A percentile compares a stretch with the other conserved stretches of the same genome.
Evolutionary conservation across 1,140 invertebrate species (phyloP).

Genomic region (Sesamia nonagrioides): DNA sequence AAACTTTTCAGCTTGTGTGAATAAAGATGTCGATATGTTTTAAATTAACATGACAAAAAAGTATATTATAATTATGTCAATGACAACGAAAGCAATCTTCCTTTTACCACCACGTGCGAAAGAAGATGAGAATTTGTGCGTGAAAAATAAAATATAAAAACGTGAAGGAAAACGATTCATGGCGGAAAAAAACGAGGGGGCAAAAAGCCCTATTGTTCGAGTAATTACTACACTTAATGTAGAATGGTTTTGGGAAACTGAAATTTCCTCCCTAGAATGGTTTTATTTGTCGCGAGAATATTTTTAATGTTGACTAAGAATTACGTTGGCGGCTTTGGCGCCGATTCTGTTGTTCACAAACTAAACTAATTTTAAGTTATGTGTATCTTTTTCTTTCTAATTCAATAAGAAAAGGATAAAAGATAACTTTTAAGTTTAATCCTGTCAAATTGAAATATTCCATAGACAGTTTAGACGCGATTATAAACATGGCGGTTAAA

Average conservation of each 20-base stretch:
- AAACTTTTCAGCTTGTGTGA: too few species aligned
- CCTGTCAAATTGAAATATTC: too few species aligned
- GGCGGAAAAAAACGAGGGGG: constrained; percentile 44
- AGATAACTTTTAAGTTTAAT: too few species aligned
- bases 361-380: too few species aligned
- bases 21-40: too few species aligned
- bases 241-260: constrained; percentile 43
- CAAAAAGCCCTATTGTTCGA: constrained; percentile 50
- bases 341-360: too few species aligned
- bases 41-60: too few species aligned
- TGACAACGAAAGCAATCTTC: not conserved
- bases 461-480: too few species aligned
- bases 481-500: too few species aligned
- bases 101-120: not conserved
- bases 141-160: not conserved
- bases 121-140: not conserved
- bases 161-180: constrained; percentile 45
- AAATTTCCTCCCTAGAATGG: constrained; percentile 17
- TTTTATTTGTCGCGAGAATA: constrained; percentile 25
- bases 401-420: too few species aligned
- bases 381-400: too few species aligned
- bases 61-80: too few species aligned
- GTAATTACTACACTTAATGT: constrained; percentile 59
- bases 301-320: constrained; percentile 24
- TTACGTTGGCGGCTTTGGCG: not conserved